These are phyloP conservation scores for Saguinus imperator DNA, from an alignment of 2,113 vertebrate genomes.

Conservation along the genomic window DNA sequence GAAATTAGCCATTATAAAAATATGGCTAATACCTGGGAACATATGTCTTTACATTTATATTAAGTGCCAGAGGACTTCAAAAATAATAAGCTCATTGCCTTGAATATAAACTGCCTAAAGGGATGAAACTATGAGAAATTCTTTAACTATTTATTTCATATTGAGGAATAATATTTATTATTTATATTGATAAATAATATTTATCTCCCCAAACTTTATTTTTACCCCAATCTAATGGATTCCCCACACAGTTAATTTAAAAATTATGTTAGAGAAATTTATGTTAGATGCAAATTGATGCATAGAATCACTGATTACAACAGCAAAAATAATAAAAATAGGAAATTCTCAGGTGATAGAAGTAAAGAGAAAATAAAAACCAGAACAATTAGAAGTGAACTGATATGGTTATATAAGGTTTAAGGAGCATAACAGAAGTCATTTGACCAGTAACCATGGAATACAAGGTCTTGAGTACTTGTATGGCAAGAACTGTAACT, in stretches of 20 bases:
- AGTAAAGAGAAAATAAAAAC: not conserved
- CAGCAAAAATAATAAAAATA: not conserved
- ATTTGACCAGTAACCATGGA: not conserved
- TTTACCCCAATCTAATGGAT: not conserved
- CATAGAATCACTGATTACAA: not conserved
- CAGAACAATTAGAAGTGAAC: not conserved
- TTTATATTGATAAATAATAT: not conserved
- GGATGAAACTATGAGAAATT: not conserved
- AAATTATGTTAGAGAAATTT: not conserved
- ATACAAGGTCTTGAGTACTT: not conserved
- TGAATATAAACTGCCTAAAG: not conserved
- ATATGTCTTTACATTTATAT: not conserved
- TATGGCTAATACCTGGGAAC: slow-evolving; percentile 22
- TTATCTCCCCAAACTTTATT: not conserved
- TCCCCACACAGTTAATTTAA: not conserved
- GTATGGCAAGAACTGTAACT: not conserved
- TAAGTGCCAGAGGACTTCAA: not conserved
- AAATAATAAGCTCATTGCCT: not conserved
- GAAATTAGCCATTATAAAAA: slow-evolving; percentile 42
- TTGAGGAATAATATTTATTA: not conserved
- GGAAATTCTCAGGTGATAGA: not conserved
- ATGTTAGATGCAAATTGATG: not conserved
- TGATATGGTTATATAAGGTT: fast-evolving
- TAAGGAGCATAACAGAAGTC: not conserved
- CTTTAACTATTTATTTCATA: not conserved